Evolutionary conservation across 2,113 vertebrate genomes (phyloP), one percentile per base, ranked within the genome.

Genomic region (Psettodes erumei): DNA sequence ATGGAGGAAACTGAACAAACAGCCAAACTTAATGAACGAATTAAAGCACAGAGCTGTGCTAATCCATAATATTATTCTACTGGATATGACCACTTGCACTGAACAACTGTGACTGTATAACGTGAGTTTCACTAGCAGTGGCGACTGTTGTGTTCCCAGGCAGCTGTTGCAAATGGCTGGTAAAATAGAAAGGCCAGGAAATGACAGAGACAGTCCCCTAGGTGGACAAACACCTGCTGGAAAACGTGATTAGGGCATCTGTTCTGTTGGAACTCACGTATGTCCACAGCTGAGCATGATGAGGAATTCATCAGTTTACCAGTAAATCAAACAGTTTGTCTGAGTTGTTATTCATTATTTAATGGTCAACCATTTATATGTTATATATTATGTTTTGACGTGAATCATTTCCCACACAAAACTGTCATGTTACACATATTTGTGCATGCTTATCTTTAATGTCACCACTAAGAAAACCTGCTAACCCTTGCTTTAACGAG

Each of bases 191-290:
- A 74, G 59, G 66, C 35, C 30, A 81, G 76, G 86, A 87, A 81
- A 81, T 60, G 77, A 70, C 78, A 51, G 71, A 81, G 71, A 75
- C 67, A 8, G 82, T 88, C 84, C 82, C 86, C 19, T 71, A 87
- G 88, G 88, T 91, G 76, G 54, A 28, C 21, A 56, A 71, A 70
- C 91, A 93, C 89, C 89, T 92, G 91, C 86, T 88, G 83, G 77
- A 86, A 83, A 86, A 86, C 40, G 47, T 82, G 80, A 91, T 75
- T 10, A 33, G 56, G 45, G 83, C 89, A 90, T 85, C 89, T 92
- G 86, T 73, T 83, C 62, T 60, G 43, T 73, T 62, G 66, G 68
- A 37, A 72, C 66, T 81, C 30, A 19, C 62, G 77, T 32, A 38
- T 77, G 68, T 71, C 40, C 15, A 16, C 4, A 77, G 43, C 32